Base-by-base conservation (phyloP, 1,140 invertebrate genomes). In the Leucophenga varia region DNA sequence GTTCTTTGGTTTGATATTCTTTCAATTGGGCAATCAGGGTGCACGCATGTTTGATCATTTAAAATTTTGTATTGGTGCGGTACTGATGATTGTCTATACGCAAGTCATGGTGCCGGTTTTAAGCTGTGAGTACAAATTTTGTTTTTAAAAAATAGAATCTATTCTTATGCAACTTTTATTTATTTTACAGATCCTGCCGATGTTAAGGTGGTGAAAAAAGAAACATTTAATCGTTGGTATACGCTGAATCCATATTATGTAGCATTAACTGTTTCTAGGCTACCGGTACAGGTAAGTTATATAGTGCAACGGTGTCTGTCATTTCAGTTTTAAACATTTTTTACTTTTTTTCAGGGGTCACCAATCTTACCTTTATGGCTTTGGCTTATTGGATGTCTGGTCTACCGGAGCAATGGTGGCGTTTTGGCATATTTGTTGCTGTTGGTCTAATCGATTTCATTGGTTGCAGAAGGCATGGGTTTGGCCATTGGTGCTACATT, bases 171-270 rank as follows among this genome's bases (percentile, higher is more conserved):
- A 20, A 1, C 2, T 9, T 13, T 1, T 20, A n/a, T 21, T 12
- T 13, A 1, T 12, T 21, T 76, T 78, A 4, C 74, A 90, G 88
- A 87, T 83, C 88, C 89, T 0, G 77, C 82, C 61, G 89, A 91
- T 79, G 87, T 90, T 48, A 84, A 86, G 57, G 79, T 91, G 18
- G 84, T 91, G 50, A 85, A 87, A 46, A 84, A 88, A 70, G 89
- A 92, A 74, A 85, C 89, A 63, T 84, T 91, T 43, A 92, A 92
- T 72, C 84, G 87, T 52, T 92, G 89, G 89, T 92, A 92, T 75
- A 82, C 84, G 25, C 74, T 90, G 0, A 83, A 82, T 34, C 84
- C 89, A 0, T 92, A 91, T 76, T 92, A 90, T 60, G 76, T 86
- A 17, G 89, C 89, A 0, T 77, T 90, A 43, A 89, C 85, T 0